Evolutionary conservation across 2,113 vertebrate genomes (phyloP).

Genomic region (Azemiops feae): DNA sequence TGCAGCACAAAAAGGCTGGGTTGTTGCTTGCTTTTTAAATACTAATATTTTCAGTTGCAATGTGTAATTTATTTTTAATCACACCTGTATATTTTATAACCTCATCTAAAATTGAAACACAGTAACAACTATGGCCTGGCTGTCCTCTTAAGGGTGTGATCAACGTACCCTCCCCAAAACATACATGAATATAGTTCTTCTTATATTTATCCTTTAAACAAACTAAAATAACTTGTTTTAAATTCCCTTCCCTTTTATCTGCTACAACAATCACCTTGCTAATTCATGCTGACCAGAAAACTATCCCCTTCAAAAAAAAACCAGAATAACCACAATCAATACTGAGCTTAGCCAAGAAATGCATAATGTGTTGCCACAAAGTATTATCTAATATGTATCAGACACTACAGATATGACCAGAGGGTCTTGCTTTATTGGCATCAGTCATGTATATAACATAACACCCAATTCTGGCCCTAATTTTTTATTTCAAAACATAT

Average conservation of each 20-base stretch:
- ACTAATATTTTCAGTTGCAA: not conserved
- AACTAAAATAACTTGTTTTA: not conserved
- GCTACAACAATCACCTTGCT: not conserved
- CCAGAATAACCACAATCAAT: not conserved
- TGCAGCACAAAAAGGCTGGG: not conserved
- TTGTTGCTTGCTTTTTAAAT: not conserved
- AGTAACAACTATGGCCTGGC: not conserved
- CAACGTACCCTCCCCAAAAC: not conserved
- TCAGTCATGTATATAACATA: not conserved
- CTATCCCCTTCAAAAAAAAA: not conserved
- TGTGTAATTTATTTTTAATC: not conserved
- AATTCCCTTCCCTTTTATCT: not conserved
- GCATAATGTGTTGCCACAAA: not conserved
- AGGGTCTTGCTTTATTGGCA: not conserved
- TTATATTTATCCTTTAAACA: not conserved
- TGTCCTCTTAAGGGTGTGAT: not conserved
- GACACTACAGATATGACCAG: not conserved
- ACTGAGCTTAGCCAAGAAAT: not conserved
- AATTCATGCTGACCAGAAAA: not conserved
- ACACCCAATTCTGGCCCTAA: not conserved
- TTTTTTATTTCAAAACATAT: not conserved
- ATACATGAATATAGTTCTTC: not conserved
- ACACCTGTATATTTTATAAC: not conserved
- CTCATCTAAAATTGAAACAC: not conserved
- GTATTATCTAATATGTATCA: not conserved